Base-by-base conservation (phyloP, 2,113 vertebrate species). In the Sebastes fasciatus region DNA sequence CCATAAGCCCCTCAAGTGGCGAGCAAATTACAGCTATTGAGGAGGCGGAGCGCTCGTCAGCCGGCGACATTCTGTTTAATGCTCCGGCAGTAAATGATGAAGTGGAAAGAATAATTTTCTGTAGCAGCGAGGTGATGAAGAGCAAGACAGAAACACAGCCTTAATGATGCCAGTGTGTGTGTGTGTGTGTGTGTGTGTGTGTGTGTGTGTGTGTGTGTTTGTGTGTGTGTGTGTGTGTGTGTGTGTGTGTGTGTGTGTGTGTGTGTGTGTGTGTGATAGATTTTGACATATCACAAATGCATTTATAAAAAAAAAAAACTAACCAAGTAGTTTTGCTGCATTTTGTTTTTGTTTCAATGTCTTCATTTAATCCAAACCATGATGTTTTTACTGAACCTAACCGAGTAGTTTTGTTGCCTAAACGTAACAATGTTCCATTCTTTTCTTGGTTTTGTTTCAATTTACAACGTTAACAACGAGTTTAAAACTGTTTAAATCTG, bases 51-150 rank as follows among this genome's bases (percentile, higher is more conserved):
- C n/a, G 54, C 52, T 64, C 70, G 79, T 81, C 40, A 8, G 74
- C 67, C 69, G 17, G 48, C 89, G 89, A 91, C 82, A 85, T 91
- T 87, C 77, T 40, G 78, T 82, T 90, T 72, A 90, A 84, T 48
- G 12, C 73, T n/a, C 43, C 42, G 45, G 75, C 64, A 64, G 21
- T 73, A 88, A 90, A 81, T 61, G 68, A 88, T 89, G 68, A 85
- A 84, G 82, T 80, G 82, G 73, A 80, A 74, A 72, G 65, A 68
- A 80, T 78, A 4, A 73, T 79, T 73, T 68, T 76, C 40, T 21
- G 43, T 66, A 40, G 60, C 42, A 3, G 23, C 1, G 60, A 75
- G 57, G 84, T 79, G 69, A 84, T 51, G 61, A 74, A 73, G 17
- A n/a, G 68, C 66, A 77, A 68, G 42, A 58, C 43, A 74, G 7